Conservation (phyloP, 2,113 vertebrate species). For the Ptilorrhoa leucosticta region DNA sequence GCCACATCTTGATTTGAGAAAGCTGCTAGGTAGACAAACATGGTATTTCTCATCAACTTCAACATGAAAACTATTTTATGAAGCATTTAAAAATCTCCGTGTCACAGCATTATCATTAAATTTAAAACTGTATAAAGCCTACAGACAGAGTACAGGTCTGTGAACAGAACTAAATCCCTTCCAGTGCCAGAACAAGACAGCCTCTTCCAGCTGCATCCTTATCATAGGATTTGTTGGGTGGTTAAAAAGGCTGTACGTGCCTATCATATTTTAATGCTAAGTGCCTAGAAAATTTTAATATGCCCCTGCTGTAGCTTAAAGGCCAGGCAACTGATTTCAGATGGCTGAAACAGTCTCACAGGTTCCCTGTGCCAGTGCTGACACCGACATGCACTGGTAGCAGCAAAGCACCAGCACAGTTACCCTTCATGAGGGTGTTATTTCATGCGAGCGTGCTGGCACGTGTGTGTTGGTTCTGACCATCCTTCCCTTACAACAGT, state of each 20-base stretch:
- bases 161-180: not conserved
- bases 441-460: accelerated
- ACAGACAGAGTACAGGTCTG: not conserved
- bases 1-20: not conserved
- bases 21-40: not conserved
- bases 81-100: not conserved
- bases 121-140: not conserved
- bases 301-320: not conserved
- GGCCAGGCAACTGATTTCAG: not conserved
- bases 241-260: not conserved
- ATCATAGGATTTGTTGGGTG: not conserved
- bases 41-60: not conserved
- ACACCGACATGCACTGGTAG: accelerated
- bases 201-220: not conserved
- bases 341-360: not conserved
- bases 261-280: not conserved
- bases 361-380: not conserved
- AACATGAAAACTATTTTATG: not conserved
- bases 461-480: not conserved
- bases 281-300: too few relatives aligned
- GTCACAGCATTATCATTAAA: not conserved
- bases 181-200: not conserved
- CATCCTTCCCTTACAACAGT: not conserved
- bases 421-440: not conserved
- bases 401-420: not conserved